These are phyloP conservation scores for Lepilemur ruficaudatus DNA, from an alignment of 2,797 vertebrate species.

Conservation along the genomic window DNA sequence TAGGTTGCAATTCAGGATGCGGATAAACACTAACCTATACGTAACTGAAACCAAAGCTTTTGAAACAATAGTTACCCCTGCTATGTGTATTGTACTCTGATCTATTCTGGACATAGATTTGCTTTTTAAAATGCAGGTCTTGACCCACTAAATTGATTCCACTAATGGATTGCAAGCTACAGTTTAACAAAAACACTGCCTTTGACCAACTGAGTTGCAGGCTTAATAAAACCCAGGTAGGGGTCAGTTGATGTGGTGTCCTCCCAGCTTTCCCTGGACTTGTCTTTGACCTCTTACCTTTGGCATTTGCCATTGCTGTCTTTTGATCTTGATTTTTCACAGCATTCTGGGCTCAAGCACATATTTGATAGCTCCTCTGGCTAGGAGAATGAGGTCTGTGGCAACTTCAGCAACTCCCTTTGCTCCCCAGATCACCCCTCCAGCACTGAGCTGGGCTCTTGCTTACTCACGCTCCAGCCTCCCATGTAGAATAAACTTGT, in stretches of 20 bases:
- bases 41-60: not conserved
- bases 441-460: not conserved
- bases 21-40: not conserved
- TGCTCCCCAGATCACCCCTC: not conserved
- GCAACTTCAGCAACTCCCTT: not conserved
- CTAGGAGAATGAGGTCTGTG: not conserved
- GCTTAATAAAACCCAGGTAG: not conserved
- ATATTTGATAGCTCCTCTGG: not conserved
- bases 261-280: not conserved
- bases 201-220: not conserved
- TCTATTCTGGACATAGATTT: not conserved
- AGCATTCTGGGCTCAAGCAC: not conserved
- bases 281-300: not conserved
- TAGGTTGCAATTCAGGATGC: not conserved
- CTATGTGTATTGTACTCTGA: not conserved
- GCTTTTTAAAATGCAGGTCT: not conserved
- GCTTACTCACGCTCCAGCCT: not conserved
- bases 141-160: constrained; percentile 30
- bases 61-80: not conserved
- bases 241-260: not conserved
- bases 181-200: not conserved
- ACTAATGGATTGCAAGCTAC: not conserved
- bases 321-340: not conserved
- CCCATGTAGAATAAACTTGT: not conserved
- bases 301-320: not conserved